Percentiles rank a stretch among this genome's conserved stretches.
phyloP scores from a whole-genome alignment of 2,797 vertebrate genomes.

The Serranus cabrilla region DNA sequence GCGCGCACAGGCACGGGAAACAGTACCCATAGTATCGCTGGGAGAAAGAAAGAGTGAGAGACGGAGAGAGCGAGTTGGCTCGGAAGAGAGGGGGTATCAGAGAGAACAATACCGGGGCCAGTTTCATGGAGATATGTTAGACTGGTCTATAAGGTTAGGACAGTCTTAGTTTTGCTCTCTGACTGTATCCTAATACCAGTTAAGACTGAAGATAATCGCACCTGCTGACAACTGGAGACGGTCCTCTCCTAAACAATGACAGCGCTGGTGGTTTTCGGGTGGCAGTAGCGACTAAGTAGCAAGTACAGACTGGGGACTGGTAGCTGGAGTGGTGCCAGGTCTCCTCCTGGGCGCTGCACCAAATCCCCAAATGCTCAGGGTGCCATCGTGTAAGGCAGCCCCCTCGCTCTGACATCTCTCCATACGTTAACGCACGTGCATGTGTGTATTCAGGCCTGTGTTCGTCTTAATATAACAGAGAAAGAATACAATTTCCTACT shows the following conservation, averaged over 20 bases:
- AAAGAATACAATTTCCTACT: too few relatives aligned
- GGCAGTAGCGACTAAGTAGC: too few relatives aligned
- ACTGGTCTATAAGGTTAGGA: constrained; percentile 44
- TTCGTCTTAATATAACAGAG: too few relatives aligned
- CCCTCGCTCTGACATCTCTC: too few relatives aligned
- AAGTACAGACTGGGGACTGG: too few relatives aligned
- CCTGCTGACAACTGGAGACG: constrained; percentile 5
- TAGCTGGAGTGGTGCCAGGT: too few relatives aligned
- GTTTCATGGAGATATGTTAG: constrained; percentile 46
- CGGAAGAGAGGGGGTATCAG: constrained; percentile 55
- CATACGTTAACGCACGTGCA: too few relatives aligned
- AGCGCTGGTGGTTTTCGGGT: not conserved
- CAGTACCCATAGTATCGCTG: constrained; percentile 73
- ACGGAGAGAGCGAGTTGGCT: constrained; percentile 56
- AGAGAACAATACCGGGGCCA: constrained; percentile 47
- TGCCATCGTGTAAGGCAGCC: too few relatives aligned
- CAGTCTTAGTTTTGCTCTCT: constrained; percentile 12
- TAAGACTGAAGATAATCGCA: constrained; percentile 1
- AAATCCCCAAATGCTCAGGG: too few relatives aligned
- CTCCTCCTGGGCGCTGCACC: too few relatives aligned
- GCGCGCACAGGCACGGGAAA: constrained; percentile 63
- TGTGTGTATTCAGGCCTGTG: too few relatives aligned
- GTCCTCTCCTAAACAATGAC: constrained; percentile 12
- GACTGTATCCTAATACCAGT: constrained; percentile 15
- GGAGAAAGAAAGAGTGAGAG: constrained; percentile 66